Evolutionary conservation across 2,888 invertebrate genomes (phyloP), one percentile per base, ranked within the genome.

Genomic region (Hirtodrosophila duncani): DNA sequence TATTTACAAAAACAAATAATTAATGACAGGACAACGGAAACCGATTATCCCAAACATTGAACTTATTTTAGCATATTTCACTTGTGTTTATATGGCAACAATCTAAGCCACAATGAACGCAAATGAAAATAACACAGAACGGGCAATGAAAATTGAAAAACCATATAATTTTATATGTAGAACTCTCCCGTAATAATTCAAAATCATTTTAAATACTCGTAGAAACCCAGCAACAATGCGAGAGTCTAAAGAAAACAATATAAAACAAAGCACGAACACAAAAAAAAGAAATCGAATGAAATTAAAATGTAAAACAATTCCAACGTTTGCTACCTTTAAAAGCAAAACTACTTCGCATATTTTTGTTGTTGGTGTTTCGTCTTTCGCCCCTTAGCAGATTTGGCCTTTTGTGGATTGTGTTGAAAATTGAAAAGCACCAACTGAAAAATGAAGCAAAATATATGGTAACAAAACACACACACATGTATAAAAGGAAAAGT

Each of bases 261-360:
- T 21, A 10, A n/a, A 17, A 26, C 9, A 14, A 2, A 36, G 14
- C 1, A 14, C 1, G 10, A 21, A 3, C 16, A 16, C 23, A 31
- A 27, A 23, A 37, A 48, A 41, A 39, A n/a, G n/a, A n/a, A 53
- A 48, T 57, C 10, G 34, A 66, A 59, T 72, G 63, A 52, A 72
- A 72, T 66, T 60, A 37, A 66, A 63, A 58, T 66, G 59, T 59
- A 43, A 59, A 69, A 60, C 46, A 49, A 51, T 61, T 60, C 20
- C 16, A 36, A 27, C 18, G 21, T 20, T 20, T 23, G 21, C 29
- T 39, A 20, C 41, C 7, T n/a, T n/a, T n/a, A n/a, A n/a, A n/a
- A n/a, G n/a, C n/a, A n/a, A n/a, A n/a, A n/a, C n/a, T n/a, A n/a
- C n/a, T n/a, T n/a, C n/a, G n/a, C n/a, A n/a, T n/a, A n/a, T n/a